Evolutionary conservation across 2,797 vertebrate species (phyloP), one percentile per base, ranked within the genome.

Genomic region (Percopsis omiscomaycus): DNA sequence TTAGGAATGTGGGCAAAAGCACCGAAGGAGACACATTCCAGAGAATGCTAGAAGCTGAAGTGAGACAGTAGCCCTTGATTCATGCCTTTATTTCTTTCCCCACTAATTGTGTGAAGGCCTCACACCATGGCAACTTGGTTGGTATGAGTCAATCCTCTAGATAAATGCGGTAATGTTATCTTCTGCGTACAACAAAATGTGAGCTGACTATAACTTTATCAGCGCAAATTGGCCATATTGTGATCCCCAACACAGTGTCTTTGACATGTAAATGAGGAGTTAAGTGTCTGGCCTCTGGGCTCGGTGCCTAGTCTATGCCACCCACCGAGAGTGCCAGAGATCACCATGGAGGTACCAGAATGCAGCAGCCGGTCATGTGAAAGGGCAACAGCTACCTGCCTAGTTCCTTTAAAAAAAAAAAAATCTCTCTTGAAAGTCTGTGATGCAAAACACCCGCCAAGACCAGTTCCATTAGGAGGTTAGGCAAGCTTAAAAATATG

Each of bases 191-290:
- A 82, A 80, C 81, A 82, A 86, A 87, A 90, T 84, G 87, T 79
- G 86, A 84, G 82, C 86, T 54, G 77, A 78, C 89, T 89, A 89
- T 91, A 92, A 93, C 91, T 94, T 92, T 89, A 91, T 92, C 87
- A 84, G 89, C 71, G 69, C 89, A 94, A 93, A 93, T 92, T 93
- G 90, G 87, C 86, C 77, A 84, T 90, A 91, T 88, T 91, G 89
- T 90, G 83, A 78, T 81, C 68, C 68, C 73, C 80, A 82, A 80
- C 81, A 82, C 76, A 72, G 71, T 30, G 58, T 71, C 92, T 91
- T 93, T 94, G 86, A 92, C 89, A 94, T 93, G 92, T 78, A 91
- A 92, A 94, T 93, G 86, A 92, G 89, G 84, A 90, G 90, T 86
- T 86, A 88, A 92, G 91, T 88, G 89, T 82, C 84, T 78, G 79